A percentile compares a stretch with the other conserved stretches of the same genome.
Evolutionary conservation across 2,888 invertebrate genomes (phyloP).

Genomic region (Caenorhabditis doughertyi): DNA sequence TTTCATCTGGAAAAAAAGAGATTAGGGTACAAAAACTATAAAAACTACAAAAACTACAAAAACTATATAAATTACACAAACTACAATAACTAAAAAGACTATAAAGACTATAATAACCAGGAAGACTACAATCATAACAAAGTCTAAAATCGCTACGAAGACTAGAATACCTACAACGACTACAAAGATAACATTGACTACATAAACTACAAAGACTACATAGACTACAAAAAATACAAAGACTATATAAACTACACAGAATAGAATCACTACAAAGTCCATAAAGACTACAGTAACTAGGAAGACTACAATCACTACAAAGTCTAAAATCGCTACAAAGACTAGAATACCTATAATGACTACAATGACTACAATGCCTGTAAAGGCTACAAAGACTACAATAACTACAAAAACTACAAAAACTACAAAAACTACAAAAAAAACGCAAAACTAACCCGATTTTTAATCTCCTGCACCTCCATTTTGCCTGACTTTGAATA

Average conservation of each 20-base stretch:
- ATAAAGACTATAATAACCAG: neutral
- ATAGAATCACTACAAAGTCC: neutral
- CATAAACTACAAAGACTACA: neutral
- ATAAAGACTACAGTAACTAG: neutral
- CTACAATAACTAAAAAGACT: neutral
- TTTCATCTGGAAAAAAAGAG: constrained; percentile 58
- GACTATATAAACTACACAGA: constrained; percentile 1
- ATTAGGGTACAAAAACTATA: neutral
- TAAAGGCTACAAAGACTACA: neutral
- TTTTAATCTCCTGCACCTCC: constrained; percentile 61
- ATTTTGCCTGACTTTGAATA: neutral
- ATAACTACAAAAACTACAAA: neutral
- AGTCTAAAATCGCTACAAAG: neutral
- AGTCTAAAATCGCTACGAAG: neutral
- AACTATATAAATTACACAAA: neutral
- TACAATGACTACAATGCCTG: neutral
- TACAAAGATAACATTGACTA: neutral
- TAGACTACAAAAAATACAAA: neutral
- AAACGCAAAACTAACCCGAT: constrained; percentile 43
- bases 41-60: constrained; percentile 6
- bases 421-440: constrained; percentile 7
- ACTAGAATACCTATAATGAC: neutral
- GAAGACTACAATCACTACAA: neutral
- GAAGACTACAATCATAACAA: neutral
- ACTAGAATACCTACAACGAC: neutral